Conservation (phyloP, 2,113 vertebrate genomes). For the Poecile atricapillus region DNA sequence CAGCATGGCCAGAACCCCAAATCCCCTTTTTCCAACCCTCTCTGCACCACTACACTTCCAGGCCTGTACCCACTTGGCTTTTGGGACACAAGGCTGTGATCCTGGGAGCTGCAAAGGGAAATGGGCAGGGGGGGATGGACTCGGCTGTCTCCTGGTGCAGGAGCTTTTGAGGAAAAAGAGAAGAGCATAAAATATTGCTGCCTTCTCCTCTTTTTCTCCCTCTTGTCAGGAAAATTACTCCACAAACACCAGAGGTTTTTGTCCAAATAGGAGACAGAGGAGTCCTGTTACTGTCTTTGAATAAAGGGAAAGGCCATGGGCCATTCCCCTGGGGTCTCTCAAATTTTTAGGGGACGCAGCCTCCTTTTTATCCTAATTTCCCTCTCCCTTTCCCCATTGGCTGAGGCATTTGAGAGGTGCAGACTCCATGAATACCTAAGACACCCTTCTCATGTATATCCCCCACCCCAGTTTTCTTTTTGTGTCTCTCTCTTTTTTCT, state of each 20-base stretch:
- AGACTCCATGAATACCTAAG: background rate
- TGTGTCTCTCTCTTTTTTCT: background rate
- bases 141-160: accelerated
- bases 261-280: background rate
- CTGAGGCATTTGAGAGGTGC: background rate
- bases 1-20: accelerated
- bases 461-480: background rate
- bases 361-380: background rate
- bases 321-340: background rate
- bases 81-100: background rate
- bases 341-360: accelerated
- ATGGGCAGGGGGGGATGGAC: background rate
- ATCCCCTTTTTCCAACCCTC: background rate
- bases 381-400: background rate
- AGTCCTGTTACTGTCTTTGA: background rate
- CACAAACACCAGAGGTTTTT: background rate
- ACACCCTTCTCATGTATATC: background rate
- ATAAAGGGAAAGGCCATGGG: too few species aligned
- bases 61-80: background rate
- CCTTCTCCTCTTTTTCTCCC: background rate
- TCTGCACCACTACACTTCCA: accelerated
- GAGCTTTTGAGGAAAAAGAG: background rate
- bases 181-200: background rate
- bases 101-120: background rate
- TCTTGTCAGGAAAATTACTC: background rate